Base-by-base conservation (phyloP, 2,797 vertebrate genomes). In the Micromesistius poutassou region DNA sequence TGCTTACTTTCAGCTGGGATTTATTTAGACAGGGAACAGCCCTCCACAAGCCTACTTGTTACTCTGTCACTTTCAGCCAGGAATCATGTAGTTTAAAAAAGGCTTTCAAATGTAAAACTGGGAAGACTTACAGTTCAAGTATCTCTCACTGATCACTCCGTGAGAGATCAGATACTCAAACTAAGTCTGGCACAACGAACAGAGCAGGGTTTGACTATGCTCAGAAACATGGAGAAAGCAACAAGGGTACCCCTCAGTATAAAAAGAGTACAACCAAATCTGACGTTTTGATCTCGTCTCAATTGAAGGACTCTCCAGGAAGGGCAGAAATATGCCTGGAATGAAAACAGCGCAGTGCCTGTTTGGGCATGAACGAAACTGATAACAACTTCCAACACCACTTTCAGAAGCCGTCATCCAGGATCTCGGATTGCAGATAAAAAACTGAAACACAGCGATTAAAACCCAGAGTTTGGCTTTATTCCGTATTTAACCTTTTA, bases 261-360 rank as follows among this genome's bases (percentile, higher is more conserved):
- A 62, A 55, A 28, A 68, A 28, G 12, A 28, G 25, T n/a, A 25
- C 3, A 25, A 25, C 55, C 55, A 68, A 68, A 68, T 68, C 62
- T 0, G n/a, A 66, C 3, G 72, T 73, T 30, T 35, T 79, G 70
- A 82, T 77, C 68, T 79, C 73, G 77, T 76, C 76, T 78, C 55
- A 62, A 62, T 62, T 55, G 46, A 55, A 76, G 16, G 31, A 71
- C 85, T 81, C 77, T 83, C 84, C 82, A 50, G 85, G 81, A 88
- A 77, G 30, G 66, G 1, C 81, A 82, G 62, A 80, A 87, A 87
- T 85, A 87, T 85, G 87, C 81, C 77, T 90, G 83, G 87, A 88
- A 89, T 86, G 85, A 90, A 90, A 91, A 90, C 86, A 89, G 81
- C 81, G 83, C 81, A 85, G 82, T 86, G 87, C 83, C 78, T 88